Percentiles rank a stretch among this genome's conserved stretches.
Conservation (phyloP, 2,888 invertebrate species). For the Apamea sordens region DNA sequence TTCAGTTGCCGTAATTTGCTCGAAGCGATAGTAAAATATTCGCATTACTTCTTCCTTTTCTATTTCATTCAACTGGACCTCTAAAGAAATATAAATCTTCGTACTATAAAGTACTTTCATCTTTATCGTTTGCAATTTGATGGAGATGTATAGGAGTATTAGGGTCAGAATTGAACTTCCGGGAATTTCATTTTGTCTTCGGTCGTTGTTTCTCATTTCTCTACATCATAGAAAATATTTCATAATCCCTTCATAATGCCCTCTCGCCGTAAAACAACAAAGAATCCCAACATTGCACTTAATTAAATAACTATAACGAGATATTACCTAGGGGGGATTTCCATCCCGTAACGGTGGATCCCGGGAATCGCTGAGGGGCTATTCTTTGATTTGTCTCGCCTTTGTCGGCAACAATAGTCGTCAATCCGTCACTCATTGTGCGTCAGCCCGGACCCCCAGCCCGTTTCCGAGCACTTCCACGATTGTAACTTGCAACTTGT, state of each 20-base stretch:
- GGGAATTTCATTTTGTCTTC: background rate
- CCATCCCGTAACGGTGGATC: conserved; percentile 45
- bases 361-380: conserved; percentile 63
- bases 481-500: conserved; percentile 70
- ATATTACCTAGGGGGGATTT: conserved; percentile 67
- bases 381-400: conserved; percentile 79
- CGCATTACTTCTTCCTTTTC: conserved; percentile 9
- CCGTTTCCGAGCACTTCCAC: conserved; percentile 69
- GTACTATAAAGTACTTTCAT: background rate
- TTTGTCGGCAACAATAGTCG: conserved; percentile 75
- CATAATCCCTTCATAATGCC: background rate
- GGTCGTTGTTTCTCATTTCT: conserved; percentile 3
- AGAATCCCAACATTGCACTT: conserved; percentile 59
- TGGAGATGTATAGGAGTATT: background rate
- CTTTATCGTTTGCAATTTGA: background rate
- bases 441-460: conserved; percentile 52
- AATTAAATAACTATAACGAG: conserved; percentile 68
- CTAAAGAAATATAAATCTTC: conserved; percentile 1
- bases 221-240: conserved; percentile 17
- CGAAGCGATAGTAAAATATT: conserved; percentile 23
- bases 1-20: conserved; percentile 34
- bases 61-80: conserved; percentile 6
- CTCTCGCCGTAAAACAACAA: conserved; percentile 20
- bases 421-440: conserved; percentile 80
- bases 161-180: background rate